A percentile compares a stretch with the other conserved stretches of the same genome.
These are phyloP conservation scores for Silurus aristotelis DNA, from an alignment of 2,797 vertebrate genomes.

Conservation along the genomic window DNA sequence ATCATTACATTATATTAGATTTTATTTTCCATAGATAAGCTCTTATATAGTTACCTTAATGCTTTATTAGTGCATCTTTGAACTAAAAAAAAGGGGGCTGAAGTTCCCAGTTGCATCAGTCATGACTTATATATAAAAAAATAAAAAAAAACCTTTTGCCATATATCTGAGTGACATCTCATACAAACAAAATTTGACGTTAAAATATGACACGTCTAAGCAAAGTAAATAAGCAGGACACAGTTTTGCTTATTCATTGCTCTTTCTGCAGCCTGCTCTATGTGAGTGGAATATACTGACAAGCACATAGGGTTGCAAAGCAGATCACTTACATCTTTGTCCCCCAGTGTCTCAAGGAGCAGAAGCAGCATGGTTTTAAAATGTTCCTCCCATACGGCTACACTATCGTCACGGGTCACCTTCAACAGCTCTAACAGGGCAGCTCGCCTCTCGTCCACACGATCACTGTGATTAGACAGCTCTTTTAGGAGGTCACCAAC, in stretches of 20 bases:
- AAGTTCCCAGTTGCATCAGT: neutral
- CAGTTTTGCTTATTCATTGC: neutral
- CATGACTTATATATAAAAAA: neutral
- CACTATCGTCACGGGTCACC: slow-evolving; percentile 89
- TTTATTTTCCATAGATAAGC: neutral
- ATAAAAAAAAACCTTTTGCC: no score
- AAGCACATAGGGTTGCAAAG: neutral
- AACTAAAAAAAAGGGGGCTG: neutral
- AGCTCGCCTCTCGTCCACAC: slow-evolving; percentile 85
- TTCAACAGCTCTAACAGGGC: slow-evolving; percentile 91
- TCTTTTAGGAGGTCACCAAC: slow-evolving; percentile 93
- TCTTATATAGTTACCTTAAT: neutral
- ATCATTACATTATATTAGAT: neutral
- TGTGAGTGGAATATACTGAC: neutral
- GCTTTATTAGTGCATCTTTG: neutral
- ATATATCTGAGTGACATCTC: neutral
- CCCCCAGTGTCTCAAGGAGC: slow-evolving; percentile 90
- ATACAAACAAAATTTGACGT: no score
- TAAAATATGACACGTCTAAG: neutral
- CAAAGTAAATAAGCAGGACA: neutral
- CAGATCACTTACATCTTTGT: slow-evolving; percentile 83
- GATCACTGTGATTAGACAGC: slow-evolving; percentile 86
- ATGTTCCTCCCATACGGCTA: slow-evolving; percentile 93
- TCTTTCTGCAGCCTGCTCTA: neutral
- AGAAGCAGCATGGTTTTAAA: slow-evolving; percentile 95